Conservation (phyloP, 2,888 invertebrate species). For the Cantharis flavilabris region DNA sequence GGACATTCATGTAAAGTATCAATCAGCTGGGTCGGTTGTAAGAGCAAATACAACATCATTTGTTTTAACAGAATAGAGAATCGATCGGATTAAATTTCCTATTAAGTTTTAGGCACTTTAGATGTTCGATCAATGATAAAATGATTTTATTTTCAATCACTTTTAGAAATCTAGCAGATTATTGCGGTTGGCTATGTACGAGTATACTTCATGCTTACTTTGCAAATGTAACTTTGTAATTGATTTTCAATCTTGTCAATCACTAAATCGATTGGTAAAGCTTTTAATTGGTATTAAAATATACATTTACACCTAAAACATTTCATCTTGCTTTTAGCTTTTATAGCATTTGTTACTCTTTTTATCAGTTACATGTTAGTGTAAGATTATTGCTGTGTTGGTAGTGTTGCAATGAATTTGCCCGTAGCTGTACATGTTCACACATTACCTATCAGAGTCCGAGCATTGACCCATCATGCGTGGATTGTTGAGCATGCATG, state of each 20-base stretch:
- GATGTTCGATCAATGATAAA: neutral
- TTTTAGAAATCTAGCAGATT: neutral
- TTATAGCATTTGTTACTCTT: constrained; percentile 2
- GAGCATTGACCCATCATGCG: constrained; percentile 36
- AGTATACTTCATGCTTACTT: neutral
- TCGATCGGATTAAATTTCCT: neutral
- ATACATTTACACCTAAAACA: neutral
- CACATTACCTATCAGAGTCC: constrained; percentile 36
- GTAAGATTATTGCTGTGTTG: constrained; percentile 13
- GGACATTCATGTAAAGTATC: constrained; percentile 37
- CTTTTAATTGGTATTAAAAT: neutral
- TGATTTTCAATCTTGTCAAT: neutral
- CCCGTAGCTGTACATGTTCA: constrained; percentile 35
- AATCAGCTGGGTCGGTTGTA: constrained; percentile 32
- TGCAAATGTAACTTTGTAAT: neutral
- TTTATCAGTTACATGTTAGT: constrained; percentile 13
- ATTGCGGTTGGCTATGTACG: neutral
- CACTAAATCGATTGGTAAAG: neutral
- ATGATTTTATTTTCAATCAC: neutral
- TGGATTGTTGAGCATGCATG: constrained; percentile 34
- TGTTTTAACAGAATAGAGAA: constrained; percentile 12
- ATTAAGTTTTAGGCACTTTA: neutral
- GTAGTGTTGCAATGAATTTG: constrained; percentile 31
- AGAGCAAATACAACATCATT: constrained; percentile 29
- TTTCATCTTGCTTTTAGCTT: neutral